Evolutionary conservation across 2,113 vertebrate species (phyloP), one percentile per base, ranked within the genome.

Genomic region (Otocyon megalotis): DNA sequence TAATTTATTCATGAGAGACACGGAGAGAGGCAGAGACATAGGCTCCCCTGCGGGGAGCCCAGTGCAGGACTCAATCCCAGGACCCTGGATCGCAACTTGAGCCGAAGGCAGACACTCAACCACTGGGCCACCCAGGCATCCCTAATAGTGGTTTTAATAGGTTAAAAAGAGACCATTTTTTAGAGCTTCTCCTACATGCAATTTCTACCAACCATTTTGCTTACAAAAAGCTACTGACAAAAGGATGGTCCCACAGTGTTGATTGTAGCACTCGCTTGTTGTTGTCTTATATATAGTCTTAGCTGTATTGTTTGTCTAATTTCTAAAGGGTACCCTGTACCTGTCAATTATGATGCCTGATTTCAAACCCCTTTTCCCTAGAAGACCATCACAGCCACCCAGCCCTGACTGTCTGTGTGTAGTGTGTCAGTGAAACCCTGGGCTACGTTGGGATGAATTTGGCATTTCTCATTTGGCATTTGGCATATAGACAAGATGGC

Each of bases 181-280:
- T 93, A 98, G 95, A 88, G 88, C 96, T 96, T 97, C 97, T 97
- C 96, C 90, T 77, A 96, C 94, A 97, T 97, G 98, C 88, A 85
- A 95, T 97, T 54, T 54, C 37, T 28, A 69, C 60, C 67, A 96
- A 37, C 56, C 71, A n/a, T 65, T 97, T 93, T 67, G 60, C 63
- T 94, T 65, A 92, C 35, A 72, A 94, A 96, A 93, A 76, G 72
- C 77, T 79, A 74, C 56, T 81, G 60, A 71, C 43, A 48, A 90
- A 85, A 71, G 9, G 53, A 65, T 20, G 14, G 22, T 8, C 53
- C 48, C 32, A 89, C 35, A 60, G 30, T 74, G 79, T 77, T 8
- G 3, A 16, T 24, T 26, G 19, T 9, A 82, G 24, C 5, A 32
- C 28, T 69, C 7, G 16, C 22, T 19, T 10, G 16, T 67, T 32